Evolutionary conservation across 1,140 invertebrate genomes (phyloP), one percentile per base, ranked within the genome.

Genomic region (Campoletis sonorensis): DNA sequence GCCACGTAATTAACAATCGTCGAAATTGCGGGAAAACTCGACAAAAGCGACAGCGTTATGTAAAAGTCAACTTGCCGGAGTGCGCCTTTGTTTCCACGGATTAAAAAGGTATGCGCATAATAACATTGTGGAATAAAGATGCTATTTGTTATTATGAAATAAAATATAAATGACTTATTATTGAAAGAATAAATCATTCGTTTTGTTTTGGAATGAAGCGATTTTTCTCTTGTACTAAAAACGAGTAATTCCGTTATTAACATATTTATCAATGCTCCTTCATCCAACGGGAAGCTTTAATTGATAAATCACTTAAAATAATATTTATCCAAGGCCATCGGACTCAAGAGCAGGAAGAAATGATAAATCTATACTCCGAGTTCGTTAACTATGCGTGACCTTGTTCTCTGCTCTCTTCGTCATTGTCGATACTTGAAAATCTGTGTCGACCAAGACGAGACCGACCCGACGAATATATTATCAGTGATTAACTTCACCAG

Each of bases 391-490:
- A 70, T 33, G 67, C 67, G 30, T 33, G 27, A 70, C 27, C 67
- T 70, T 70, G 67, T 70, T 70, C 4, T 30, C 1, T 2, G 7
- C 30, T 30, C 30, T 18, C n/a, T n/a, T 70, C 11, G 1, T 33
- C 30, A 33, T 70, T 15, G 26, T 30, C 30, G 67, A 70, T 33
- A 21, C 67, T 33, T 30, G 67, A 70, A 21, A 70, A 70, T 33
- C 30, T 70, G 67, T 70, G 67, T 70, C 67, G 67, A 70, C 27
- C 13, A 70, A 70, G 67, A 70, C 67, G 67, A 70, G n/a, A n/a
- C n/a, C 15, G 61, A 70, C 30, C 13, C 16, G 13, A 33, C 3
- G 67, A 70, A 70, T 70, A 70, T 33, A 33, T 70, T 70, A 70
- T 33, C 15, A 70, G 30, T 70, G 13, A 33, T 70, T 13, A 70